Base-by-base conservation (phyloP, 1,140 invertebrate species). In the Platyura marginata region DNA sequence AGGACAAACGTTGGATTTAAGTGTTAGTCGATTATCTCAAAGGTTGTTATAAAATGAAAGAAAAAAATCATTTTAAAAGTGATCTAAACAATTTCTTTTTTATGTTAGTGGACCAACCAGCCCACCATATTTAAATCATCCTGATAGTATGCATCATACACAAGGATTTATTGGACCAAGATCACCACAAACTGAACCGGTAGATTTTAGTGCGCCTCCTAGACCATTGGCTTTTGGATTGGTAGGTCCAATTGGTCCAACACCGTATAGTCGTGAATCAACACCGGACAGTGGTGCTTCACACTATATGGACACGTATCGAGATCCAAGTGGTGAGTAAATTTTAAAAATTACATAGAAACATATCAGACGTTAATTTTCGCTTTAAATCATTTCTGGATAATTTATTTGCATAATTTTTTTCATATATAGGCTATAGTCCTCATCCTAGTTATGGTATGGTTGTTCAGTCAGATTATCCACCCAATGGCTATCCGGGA, bases 1-100 rank as follows among this genome's bases (percentile, higher is more conserved):
- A 64, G 81, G 82, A 44, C 83, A 88, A 56, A 89, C 84, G 46
- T 69, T 91, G 51, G 85, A 90, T 67, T 72, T 90, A 55, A 87
- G 83, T 59, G 81, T 88, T 45, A 87, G 80, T 57, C 72, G 82
- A 66, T 71, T 82, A 56, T 13, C 25, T 29, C 25, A 29, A 6
- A 8, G 25, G 25, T 29, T 8, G 13, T n/a, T n/a, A n/a, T n/a
- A n/a, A n/a, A n/a, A n/a, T n/a, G n/a, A n/a, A n/a, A n/a, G n/a
- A n/a, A n/a, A n/a, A n/a, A n/a, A n/a, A n/a, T n/a, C n/a, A n/a
- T n/a, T n/a, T n/a, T n/a, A n/a, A n/a, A n/a, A n/a, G n/a, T 13
- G 25, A 29, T 29, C 25, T 8, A 29, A 29, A 29, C 25, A n/a
- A n/a, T n/a, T n/a, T n/a, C n/a, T n/a, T n/a, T n/a, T n/a, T 3